phyloP scores from a whole-genome alignment of 2,797 vertebrate species.

The Notolepis coatsorum region DNA sequence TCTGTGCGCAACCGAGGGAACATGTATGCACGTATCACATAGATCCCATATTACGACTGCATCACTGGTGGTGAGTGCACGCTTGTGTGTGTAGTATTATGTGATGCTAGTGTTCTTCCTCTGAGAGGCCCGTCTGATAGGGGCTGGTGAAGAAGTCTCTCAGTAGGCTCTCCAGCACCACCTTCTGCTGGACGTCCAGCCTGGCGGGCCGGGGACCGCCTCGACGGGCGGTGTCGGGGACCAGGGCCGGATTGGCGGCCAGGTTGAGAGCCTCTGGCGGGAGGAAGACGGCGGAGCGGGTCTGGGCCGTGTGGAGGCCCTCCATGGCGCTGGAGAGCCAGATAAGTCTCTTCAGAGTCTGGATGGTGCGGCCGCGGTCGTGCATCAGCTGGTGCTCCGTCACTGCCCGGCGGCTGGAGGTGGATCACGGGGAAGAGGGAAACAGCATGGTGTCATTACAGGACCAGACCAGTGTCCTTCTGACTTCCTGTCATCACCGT shows the following conservation, averaged over 20 bases:
- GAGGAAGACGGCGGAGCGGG: conserved; percentile 51
- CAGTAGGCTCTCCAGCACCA: conserved; percentile 59
- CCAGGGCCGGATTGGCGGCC: conserved; percentile 18
- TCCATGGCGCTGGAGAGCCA: conserved; percentile 84
- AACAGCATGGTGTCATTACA: too few species aligned
- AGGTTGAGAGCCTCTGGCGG: conserved; percentile 36
- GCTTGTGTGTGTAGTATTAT: too few species aligned
- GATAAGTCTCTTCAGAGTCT: conserved; percentile 84
- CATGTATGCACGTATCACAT: too few species aligned
- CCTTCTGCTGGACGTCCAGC: conserved; percentile 28
- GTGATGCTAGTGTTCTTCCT: conserved; percentile 54
- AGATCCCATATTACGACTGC: too few species aligned
- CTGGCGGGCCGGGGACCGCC: conserved; percentile 29
- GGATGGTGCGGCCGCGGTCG: conserved; percentile 79
- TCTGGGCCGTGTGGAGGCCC: conserved; percentile 81
- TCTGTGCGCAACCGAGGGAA: too few species aligned
- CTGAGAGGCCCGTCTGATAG: conserved; percentile 46
- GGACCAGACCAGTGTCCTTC: too few species aligned
- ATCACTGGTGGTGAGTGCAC: too few species aligned
- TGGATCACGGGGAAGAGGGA: too few species aligned
- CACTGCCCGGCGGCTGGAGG: conserved; percentile 74
- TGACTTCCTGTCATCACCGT: too few species aligned
- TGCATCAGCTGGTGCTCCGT: conserved; percentile 85
- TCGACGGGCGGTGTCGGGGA: conserved; percentile 30
- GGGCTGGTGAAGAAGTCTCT: conserved; percentile 73